Conservation (phyloP, 2,888 invertebrate species). For the Lepidocyrtinus sp. region DNA sequence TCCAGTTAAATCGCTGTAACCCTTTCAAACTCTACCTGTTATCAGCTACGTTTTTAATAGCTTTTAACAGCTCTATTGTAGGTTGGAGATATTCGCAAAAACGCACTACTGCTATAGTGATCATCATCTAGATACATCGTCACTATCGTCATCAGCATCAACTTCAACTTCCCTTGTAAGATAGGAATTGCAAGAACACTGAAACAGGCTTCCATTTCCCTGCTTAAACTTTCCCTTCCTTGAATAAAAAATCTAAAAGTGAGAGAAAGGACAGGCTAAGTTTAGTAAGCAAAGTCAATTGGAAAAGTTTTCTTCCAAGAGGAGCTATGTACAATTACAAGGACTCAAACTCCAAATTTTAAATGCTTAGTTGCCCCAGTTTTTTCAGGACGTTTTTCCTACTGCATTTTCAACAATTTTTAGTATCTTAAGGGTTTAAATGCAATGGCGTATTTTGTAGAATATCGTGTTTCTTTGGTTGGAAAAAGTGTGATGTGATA, state of each 20-base stretch:
- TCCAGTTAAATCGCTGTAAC: too few species aligned
- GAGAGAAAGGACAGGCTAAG: conserved; percentile 11
- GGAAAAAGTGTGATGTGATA: neutral
- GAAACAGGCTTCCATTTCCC: neutral
- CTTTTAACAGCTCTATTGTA: too few species aligned
- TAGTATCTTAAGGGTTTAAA: conserved; percentile 6
- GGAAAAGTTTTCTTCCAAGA: conserved; percentile 26
- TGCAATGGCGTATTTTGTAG: too few species aligned
- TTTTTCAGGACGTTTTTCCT: too few species aligned
- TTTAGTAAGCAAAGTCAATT: conserved; percentile 24
- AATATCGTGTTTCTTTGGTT: too few species aligned
- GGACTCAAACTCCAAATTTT: conserved; percentile 10
- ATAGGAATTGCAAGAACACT: conserved; percentile 31
- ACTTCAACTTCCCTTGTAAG: neutral
- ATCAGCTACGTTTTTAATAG: too few species aligned
- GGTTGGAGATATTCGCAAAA: conserved; percentile 36
- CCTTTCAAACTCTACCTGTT: too few species aligned
- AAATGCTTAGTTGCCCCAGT: too few species aligned
- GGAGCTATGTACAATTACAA: neutral
- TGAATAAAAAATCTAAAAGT: neutral
- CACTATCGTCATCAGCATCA: conserved; percentile 29
- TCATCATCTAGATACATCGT: too few species aligned
- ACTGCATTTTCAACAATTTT: too few species aligned
- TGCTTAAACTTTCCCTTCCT: neutral
- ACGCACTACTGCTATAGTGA: conserved; percentile 8